Evolutionary conservation across 2,113 vertebrate species (phyloP), one percentile per base, ranked within the genome.

Genomic region (Eurypyga helias): DNA sequence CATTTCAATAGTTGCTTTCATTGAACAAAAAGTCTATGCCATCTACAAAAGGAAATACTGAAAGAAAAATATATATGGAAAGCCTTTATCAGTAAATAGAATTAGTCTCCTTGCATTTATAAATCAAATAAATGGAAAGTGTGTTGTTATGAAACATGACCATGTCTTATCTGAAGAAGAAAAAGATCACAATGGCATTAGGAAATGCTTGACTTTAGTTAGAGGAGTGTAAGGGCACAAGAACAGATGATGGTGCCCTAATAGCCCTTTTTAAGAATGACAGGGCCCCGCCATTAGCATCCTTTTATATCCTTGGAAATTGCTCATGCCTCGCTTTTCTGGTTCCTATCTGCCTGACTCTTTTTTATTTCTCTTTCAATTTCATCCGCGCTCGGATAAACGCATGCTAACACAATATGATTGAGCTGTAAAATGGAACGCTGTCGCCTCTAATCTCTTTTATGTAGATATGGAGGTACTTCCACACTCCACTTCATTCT

Each of bases 331-430:
- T 98, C 96, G 96, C 98, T 98, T 98, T 99, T 99, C 99, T 99
- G 98, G 95, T 98, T 98, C 98, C 98, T 99, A 99, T 99, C 99
- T 99, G 98, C 93, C 97, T 97, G 98, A 97, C 98, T 98, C 98
- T 98, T 98, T 98, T 99, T 99, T 99, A 98, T 99, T 99, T 99
- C 98, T 99, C 99, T 99, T 99, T 99, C 99, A 99, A 99, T 99
- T 99, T 98, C 98, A 97, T 98, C 98, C 96, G 98, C 98, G 98
- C 98, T 98, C 96, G 99, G 99, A 99, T 99, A 99, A 99, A 99
- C 99, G 97, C 98, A 96, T 98, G 98, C 98, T 99, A 99, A 99
- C 98, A 99, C 99, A 98, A 98, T 99, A 99, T 99, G 99, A 99
- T 99, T 99, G 99, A 99, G 99, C 98, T 99, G 99, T 99, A 99